Conservation (phyloP, 64 coral and sea anemone genomes). For the Cladopsammia gracilis region DNA sequence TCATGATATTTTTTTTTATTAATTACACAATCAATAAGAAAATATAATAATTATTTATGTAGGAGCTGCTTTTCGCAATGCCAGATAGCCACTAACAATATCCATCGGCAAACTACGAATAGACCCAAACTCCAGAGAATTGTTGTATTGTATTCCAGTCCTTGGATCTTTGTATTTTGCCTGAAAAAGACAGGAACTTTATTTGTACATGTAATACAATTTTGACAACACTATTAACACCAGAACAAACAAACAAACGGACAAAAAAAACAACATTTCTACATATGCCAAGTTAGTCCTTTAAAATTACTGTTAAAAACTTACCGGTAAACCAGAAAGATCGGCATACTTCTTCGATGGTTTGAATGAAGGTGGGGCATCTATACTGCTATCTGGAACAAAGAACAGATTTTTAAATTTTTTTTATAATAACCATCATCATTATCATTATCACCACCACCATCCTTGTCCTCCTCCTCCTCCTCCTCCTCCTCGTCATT, state of each 20-base stretch:
- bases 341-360: slow-evolving; percentile 98
- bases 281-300: too few relatives aligned
- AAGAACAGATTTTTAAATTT: neutral
- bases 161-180: slow-evolving; percentile 99
- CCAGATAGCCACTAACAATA: slow-evolving; percentile 94
- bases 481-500: neutral
- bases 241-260: neutral
- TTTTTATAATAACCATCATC: too few relatives aligned
- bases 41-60: slow-evolving; percentile 45
- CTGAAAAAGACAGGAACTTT: slow-evolving; percentile 57
- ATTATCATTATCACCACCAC: too few relatives aligned
- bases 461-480: neutral
- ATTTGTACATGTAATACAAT: neutral
- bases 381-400: slow-evolving; percentile 83
- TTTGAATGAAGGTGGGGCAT: slow-evolving; percentile 99
- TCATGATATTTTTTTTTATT: neutral
- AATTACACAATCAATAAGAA: neutral
- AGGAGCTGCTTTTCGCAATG: slow-evolving; percentile 93
- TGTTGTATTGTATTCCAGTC: slow-evolving; percentile 92
- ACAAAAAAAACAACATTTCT: neutral
- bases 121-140: slow-evolving; percentile 88
- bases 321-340: slow-evolving; percentile 93
- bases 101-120: slow-evolving; percentile 93
- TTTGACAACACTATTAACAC: neutral
- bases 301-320: slow-evolving; percentile 23